Evolutionary conservation across 2,113 vertebrate genomes (phyloP).

Genomic region (Jacana jacana): DNA sequence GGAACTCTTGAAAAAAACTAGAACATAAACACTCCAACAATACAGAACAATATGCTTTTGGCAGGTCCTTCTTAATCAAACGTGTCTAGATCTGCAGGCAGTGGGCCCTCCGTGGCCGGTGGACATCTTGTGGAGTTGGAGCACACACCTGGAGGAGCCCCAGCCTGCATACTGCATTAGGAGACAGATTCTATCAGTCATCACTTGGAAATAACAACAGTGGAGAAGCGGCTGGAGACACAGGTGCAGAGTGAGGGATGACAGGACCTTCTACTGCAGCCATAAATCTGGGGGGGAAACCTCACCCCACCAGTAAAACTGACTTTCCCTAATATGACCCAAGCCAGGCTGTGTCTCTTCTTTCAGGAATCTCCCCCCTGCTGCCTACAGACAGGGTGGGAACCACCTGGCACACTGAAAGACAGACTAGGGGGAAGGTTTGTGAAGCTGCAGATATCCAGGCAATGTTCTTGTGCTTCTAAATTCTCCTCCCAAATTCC

Average conservation of each 20-base stretch:
- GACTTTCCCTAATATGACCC: background rate
- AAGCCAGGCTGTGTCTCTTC: background rate
- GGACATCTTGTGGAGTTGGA: background rate
- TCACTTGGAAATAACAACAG: constrained; percentile 11
- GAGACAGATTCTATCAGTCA: background rate
- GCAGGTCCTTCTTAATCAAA: background rate
- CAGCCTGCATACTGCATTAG: background rate
- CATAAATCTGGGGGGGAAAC: background rate
- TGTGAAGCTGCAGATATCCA: background rate
- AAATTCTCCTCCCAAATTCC: background rate
- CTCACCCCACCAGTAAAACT: background rate
- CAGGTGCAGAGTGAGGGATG: background rate
- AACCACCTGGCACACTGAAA: background rate
- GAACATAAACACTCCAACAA: background rate
- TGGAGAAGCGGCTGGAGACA: background rate
- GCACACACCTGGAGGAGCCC: background rate
- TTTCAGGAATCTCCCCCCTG: background rate
- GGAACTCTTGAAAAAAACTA: background rate
- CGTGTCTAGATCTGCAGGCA: background rate
- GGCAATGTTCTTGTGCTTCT: background rate
- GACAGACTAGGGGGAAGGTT: background rate
- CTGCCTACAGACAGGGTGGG: background rate
- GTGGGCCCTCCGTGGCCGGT: background rate
- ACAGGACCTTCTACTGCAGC: background rate
- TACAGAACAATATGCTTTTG: background rate